Evolutionary conservation across 2,888 invertebrate species (phyloP).

Genomic region (Strigamia transsilvanica): DNA sequence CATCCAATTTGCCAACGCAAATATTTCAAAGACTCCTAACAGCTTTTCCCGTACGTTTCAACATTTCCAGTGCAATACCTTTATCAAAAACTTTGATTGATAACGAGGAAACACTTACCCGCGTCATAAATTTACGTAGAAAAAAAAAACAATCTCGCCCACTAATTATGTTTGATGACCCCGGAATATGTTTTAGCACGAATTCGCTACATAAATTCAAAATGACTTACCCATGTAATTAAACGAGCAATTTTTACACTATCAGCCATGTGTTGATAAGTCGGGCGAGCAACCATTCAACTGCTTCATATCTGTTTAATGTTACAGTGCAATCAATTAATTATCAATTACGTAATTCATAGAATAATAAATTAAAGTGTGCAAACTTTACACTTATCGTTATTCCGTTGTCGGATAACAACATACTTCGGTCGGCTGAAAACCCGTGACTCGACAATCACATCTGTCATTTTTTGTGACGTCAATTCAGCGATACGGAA

Average conservation of each 20-base stretch:
- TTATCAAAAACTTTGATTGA: background rate
- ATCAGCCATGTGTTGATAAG: conserved; percentile 15
- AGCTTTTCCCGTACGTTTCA: background rate
- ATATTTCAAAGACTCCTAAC: background rate
- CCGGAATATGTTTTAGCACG: background rate
- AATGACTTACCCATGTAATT: conserved; percentile 9
- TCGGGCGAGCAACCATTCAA: background rate
- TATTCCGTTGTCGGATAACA: too few relatives aligned
- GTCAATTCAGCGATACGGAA: background rate
- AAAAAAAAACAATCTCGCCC: background rate
- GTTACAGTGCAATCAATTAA: background rate
- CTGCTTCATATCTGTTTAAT: background rate
- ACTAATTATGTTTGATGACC: conserved; percentile 10
- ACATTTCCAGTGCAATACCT: background rate
- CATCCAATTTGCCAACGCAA: background rate
- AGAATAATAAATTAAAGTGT: background rate
- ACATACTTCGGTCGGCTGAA: background rate
- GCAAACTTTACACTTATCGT: background rate
- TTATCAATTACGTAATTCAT: background rate
- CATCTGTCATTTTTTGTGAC: background rate
- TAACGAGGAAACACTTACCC: background rate
- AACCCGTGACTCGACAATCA: conserved; percentile 18
- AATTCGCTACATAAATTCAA: background rate
- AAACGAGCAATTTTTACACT: conserved; percentile 2
- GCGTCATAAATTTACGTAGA: background rate